Evolutionary conservation across 2,113 vertebrate genomes (phyloP).

Genomic region (Cryptotis parvus): DNA sequence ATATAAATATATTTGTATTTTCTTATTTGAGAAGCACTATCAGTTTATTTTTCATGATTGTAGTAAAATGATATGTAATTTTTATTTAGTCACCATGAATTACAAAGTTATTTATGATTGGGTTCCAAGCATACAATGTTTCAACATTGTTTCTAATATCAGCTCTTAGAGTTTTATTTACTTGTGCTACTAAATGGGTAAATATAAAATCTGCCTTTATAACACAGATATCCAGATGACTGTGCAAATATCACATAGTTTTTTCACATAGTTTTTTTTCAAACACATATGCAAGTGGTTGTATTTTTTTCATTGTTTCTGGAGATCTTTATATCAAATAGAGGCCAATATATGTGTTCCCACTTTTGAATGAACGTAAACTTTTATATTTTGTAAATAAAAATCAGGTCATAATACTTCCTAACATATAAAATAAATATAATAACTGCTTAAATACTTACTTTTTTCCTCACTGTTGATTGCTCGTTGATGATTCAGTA

Average conservation of each 20-base stretch:
- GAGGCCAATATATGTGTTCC: background rate
- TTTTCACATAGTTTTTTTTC: slow-evolving; percentile 25
- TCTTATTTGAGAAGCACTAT: background rate
- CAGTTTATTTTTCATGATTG: slow-evolving; percentile 26
- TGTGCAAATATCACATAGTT: background rate
- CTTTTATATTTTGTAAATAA: slow-evolving; percentile 12
- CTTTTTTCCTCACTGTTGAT: background rate
- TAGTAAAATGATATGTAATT: slow-evolving; percentile 36
- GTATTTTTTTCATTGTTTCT: background rate
- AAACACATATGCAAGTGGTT: background rate
- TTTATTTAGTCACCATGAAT: background rate
- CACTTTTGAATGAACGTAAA: background rate
- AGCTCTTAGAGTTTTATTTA: background rate
- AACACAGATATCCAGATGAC: background rate
- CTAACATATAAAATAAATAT: background rate
- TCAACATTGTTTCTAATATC: background rate
- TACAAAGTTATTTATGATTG: too few relatives aligned
- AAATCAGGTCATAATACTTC: background rate
- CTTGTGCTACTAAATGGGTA: background rate
- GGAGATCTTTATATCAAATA: background rate
- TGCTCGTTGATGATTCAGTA: slow-evolving; percentile 5
- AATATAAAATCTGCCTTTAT: background rate
- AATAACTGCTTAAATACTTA: slow-evolving; percentile 8
- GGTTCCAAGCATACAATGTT: too few relatives aligned
- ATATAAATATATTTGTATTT: too few relatives aligned